phyloP scores from a whole-genome alignment of 1,140 invertebrate species.

The Oedothorax gibbosus region DNA sequence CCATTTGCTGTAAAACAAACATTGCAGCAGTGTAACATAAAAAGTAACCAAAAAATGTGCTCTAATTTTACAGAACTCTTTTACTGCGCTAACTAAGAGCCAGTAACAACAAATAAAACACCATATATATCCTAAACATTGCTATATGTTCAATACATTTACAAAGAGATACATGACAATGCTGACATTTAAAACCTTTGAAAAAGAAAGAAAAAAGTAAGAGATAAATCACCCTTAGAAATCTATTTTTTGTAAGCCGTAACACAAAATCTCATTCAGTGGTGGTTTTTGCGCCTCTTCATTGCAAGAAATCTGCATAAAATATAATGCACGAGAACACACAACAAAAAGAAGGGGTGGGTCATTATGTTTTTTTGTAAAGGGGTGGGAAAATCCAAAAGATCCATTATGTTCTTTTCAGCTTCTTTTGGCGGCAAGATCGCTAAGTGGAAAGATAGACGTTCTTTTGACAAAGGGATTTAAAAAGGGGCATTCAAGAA shows the following conservation, averaged over 20 bases:
- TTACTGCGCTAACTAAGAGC: too few species aligned
- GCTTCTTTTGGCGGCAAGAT: too few species aligned
- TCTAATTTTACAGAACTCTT: too few species aligned
- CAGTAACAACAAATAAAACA: too few species aligned
- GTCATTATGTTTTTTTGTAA: slow-evolving; percentile 8
- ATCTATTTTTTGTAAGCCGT: too few species aligned
- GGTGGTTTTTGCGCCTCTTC: slow-evolving; percentile 16
- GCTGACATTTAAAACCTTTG: background rate
- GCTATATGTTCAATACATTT: slow-evolving; percentile 2
- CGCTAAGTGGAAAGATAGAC: too few species aligned
- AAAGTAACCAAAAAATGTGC: too few species aligned
- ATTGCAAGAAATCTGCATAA: slow-evolving; percentile 44
- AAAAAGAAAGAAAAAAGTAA: slow-evolving; percentile 4
- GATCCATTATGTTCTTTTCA: slow-evolving; percentile 26
- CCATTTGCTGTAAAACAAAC: too few species aligned
- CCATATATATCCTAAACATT: too few species aligned
- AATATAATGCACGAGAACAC: slow-evolving; percentile 46
- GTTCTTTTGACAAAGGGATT: background rate
- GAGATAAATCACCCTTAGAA: slow-evolving; percentile 24
- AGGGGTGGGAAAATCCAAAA: background rate
- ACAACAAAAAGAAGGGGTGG: background rate
- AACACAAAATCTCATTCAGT: background rate
- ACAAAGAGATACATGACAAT: background rate
- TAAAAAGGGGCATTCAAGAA: background rate
- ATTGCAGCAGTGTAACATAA: too few species aligned